Evolutionary conservation across 2,888 invertebrate genomes (phyloP).

Genomic region (Brachynemurus nebulosus): DNA sequence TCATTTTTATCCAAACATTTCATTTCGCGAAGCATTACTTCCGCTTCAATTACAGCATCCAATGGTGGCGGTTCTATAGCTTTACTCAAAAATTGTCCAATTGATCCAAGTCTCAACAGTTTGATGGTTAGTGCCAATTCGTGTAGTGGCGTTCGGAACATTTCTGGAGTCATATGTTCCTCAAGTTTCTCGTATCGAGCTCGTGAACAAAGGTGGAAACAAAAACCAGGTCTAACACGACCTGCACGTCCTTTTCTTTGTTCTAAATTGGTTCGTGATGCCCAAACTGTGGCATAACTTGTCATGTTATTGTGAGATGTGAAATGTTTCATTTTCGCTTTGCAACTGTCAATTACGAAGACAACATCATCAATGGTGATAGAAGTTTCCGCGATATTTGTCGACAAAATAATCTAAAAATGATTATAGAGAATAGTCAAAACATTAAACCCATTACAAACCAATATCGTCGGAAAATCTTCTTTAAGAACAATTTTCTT

Average conservation of each 20-base stretch:
- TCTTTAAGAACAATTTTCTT: no score
- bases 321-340: slow-evolving; percentile 94
- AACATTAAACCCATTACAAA: neutral
- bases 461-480: no score
- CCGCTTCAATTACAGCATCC: slow-evolving; percentile 96
- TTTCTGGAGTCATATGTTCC: slow-evolving; percentile 91
- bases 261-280: slow-evolving; percentile 85
- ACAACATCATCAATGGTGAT: slow-evolving; percentile 98
- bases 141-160: slow-evolving; percentile 93
- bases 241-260: slow-evolving; percentile 94
- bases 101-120: slow-evolving; percentile 75
- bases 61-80: slow-evolving; percentile 93
- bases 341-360: slow-evolving; percentile 94
- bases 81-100: slow-evolving; percentile 90
- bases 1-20: slow-evolving; percentile 79
- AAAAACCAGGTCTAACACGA: slow-evolving; percentile 83
- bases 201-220: slow-evolving; percentile 80
- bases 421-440: no score
- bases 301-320: slow-evolving; percentile 99
- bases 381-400: slow-evolving; percentile 97
- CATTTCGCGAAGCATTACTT: slow-evolving; percentile 66
- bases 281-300: slow-evolving; percentile 95
- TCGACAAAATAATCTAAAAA: slow-evolving; percentile 86
- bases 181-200: slow-evolving; percentile 61
- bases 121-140: slow-evolving; percentile 88